phyloP scores from a whole-genome alignment of 2,113 vertebrate genomes.

The Rhynchopsitta pachyrhyncha region DNA sequence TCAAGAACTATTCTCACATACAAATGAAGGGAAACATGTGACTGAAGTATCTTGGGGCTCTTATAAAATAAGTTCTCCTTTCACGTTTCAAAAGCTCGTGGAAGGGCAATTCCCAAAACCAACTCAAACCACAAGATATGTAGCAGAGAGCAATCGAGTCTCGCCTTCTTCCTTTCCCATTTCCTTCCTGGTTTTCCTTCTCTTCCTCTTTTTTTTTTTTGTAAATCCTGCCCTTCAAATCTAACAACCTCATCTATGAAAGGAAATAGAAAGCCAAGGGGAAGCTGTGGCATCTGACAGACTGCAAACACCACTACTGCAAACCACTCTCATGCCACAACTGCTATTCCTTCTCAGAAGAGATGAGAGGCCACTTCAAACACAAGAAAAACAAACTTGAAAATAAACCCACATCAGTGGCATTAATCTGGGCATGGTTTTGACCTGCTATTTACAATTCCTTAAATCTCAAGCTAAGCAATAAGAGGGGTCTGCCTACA shows the following conservation, averaged over 20 bases:
- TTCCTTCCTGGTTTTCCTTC: not conserved
- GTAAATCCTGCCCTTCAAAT: not conserved
- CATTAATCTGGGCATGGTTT: not conserved
- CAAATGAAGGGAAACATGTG: not conserved
- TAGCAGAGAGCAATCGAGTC: not conserved
- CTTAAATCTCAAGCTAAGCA: not conserved
- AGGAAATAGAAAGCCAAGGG: not conserved
- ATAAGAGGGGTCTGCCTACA: not conserved
- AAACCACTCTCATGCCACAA: not conserved
- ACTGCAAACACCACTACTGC: not conserved
- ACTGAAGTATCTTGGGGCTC: not conserved
- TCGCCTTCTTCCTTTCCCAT: not conserved
- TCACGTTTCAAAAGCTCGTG: not conserved
- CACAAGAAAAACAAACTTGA: constrained; percentile 21
- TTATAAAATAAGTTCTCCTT: not conserved
- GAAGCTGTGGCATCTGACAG: not conserved
- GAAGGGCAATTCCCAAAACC: not conserved
- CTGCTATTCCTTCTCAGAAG: not conserved
- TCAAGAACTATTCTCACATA: not conserved
- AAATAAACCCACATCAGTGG: not conserved
- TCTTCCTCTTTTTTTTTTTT: not conserved
- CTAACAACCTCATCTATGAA: not conserved
- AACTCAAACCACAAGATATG: not conserved
- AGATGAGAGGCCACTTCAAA: constrained; percentile 26
- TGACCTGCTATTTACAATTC: not conserved